Base-by-base conservation (phyloP, 2,888 invertebrate species). In the Limenitis camilla region DNA sequence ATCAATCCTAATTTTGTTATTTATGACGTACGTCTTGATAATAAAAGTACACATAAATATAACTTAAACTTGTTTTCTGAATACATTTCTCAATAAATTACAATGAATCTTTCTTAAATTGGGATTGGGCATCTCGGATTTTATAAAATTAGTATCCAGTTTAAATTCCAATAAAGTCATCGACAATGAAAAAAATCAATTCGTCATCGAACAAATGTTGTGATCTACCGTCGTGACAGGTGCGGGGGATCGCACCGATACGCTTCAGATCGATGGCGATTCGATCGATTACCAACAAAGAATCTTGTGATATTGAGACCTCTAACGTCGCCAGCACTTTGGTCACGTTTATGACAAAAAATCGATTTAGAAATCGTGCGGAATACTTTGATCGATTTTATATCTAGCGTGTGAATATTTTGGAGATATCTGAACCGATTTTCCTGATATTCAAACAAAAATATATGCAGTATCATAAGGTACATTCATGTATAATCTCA, bases 191-290 rank as follows among this genome's bases (percentile, higher is more conserved):
- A 58, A 56, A 67, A 82, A 86, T 85, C 76, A 67, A 86, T 86
- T 86, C 78, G 86, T 81, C 79, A 76, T 64, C 72, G 78, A 70
- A 68, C 71, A 70, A 64, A 65, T 64, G 70, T 69, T 79, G 84
- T 84, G 86, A 81, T 83, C 75, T 81, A 86, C 80, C 72, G 76
- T 72, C 76, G 75, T 72, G 75, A 77, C 81, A 82, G 81, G 82
- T 83, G 82, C 73, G 63, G 65, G 68, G 65, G 64, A 59, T 60
- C 64, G 69, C 64, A 61, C 59, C 65, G 69, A 64, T 61, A 68
- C 76, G 76, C 75, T 78, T 66, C 64, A 66, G 68, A 75, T 77
- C 75, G 69, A 70, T 73, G 69, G 71, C 73, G 68, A 76, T 73
- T 71, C 70, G 69, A 77, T 75, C 76, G 76, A 81, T 81, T 81